Conservation (phyloP, 2,888 invertebrate species). For the Pandemis cinnamomeana region DNA sequence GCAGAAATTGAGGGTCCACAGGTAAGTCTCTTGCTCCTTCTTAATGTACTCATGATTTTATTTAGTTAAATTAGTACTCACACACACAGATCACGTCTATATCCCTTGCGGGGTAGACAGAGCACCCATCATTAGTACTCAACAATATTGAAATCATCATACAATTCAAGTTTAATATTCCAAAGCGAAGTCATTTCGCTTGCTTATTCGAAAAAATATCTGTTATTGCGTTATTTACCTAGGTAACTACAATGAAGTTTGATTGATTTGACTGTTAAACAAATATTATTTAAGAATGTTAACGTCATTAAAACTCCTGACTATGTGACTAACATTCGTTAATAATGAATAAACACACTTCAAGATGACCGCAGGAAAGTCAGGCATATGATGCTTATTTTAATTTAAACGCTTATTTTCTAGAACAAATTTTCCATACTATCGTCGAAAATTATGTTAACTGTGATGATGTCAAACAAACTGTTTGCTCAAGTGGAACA, state of each 20-base stretch:
- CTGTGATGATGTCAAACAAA: conserved; percentile 17
- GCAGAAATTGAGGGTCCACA: conserved; percentile 92
- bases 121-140: too few species aligned
- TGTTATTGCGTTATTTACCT: conserved; percentile 11
- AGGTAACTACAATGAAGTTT: conserved; percentile 18
- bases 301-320: conserved; percentile 23
- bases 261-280: conserved; percentile 27
- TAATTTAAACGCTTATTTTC: conserved; percentile 23
- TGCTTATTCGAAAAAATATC: background rate
- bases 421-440: background rate
- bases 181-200: background rate
- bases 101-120: too few species aligned
- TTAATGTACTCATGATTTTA: background rate
- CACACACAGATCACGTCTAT: too few species aligned
- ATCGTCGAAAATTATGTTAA: conserved; percentile 3
- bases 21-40: conserved; percentile 56
- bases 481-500: conserved; percentile 26
- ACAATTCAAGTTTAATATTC: background rate
- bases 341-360: conserved; percentile 13
- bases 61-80: too few species aligned
- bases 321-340: conserved; percentile 25
- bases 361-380: background rate
- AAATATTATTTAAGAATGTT: conserved; percentile 33
- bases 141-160: too few species aligned
- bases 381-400: conserved; percentile 10